Evolutionary conservation across 1,140 invertebrate species (phyloP).

Genomic region (Nasonia giraulti): DNA sequence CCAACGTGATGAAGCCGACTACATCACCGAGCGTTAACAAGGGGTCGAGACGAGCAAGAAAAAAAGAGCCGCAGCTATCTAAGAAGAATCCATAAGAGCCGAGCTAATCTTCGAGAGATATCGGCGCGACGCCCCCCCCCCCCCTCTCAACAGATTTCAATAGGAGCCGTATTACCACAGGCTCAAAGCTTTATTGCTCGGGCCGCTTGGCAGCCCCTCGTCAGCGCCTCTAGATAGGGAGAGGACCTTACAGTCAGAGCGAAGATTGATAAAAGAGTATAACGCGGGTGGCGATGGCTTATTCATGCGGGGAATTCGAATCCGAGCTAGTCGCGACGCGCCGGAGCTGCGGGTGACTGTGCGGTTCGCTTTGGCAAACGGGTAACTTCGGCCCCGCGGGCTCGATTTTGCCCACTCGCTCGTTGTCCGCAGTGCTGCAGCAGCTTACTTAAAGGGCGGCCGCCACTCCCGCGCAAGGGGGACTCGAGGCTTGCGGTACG

Average conservation of each 20-base stretch:
- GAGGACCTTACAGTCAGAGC: not conserved
- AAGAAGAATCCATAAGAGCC: not conserved
- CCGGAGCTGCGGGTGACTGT: not conserved
- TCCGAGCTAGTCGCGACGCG: not conserved
- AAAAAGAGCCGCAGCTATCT: not conserved
- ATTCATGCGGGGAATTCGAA: conserved; percentile 14
- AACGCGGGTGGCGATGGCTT: not conserved
- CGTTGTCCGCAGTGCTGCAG: not conserved
- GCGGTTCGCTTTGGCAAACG: not conserved
- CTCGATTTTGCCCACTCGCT: not conserved
- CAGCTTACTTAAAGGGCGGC: conserved; percentile 24
- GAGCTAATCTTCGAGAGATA: conserved; percentile 21
- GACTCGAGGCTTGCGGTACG: conserved; percentile 10
- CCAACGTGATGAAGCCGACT: not conserved
- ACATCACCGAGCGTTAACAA: not conserved
- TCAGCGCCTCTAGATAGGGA: not conserved
- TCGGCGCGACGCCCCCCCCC: not conserved
- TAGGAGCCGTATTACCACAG: not conserved
- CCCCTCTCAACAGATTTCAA: not conserved
- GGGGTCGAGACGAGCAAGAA: not conserved
- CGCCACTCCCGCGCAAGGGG: not conserved
- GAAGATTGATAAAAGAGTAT: conserved; percentile 35
- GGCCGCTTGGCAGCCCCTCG: not conserved
- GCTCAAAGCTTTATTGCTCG: not conserved
- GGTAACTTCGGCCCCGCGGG: not conserved